Evolutionary conservation across 2,797 vertebrate genomes (phyloP), one percentile per base, ranked within the genome.

Genomic region (Psittacula echo): DNA sequence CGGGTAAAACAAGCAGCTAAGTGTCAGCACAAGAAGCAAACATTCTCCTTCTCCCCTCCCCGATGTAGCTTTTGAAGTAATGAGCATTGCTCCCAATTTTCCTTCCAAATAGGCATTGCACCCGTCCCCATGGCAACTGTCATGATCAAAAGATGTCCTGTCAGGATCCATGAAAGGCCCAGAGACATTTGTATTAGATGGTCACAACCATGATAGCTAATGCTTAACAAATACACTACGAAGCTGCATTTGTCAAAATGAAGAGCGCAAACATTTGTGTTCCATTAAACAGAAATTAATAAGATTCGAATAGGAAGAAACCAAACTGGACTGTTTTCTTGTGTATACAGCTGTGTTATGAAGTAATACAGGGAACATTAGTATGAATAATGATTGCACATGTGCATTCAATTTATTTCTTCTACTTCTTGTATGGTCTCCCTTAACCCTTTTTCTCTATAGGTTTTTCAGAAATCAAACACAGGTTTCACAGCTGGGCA

Each of bases 341-440:
- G 97, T 98, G 94, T 96, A 93, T 96, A 97, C 97, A 98, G 98
- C 97, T 98, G 97, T 97, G 96, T 96, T 97, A 97, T 97, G 96
- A 97, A 97, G 97, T 97, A 97, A 97, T 96, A 95, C 88, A 86
- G 94, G 94, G 95, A 97, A 95, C 51, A 65, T 91, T 92, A 95
- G 83, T 87, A 97, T 95, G 97, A 97, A 97, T 97, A 97, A 97
- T 96, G 94, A 96, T 95, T 96, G 74, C 92, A 97, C 97, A 96
- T 97, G 90, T 98, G 97, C 94, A 86, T 97, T 97, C 96, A 96
- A 97, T 98, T 97, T 98, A 96, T 97, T 97, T 97, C 90, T 97
- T 97, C 97, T 96, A 93, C 93, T 97, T 97, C 90, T 96, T 97
- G 93, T 91, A 95, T 51, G 51, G 91, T 96, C 85, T 96, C 84